Evolutionary conservation across 2,888 invertebrate species (phyloP), one percentile per base, ranked within the genome.

Genomic region (Standfussiana lucernea): DNA sequence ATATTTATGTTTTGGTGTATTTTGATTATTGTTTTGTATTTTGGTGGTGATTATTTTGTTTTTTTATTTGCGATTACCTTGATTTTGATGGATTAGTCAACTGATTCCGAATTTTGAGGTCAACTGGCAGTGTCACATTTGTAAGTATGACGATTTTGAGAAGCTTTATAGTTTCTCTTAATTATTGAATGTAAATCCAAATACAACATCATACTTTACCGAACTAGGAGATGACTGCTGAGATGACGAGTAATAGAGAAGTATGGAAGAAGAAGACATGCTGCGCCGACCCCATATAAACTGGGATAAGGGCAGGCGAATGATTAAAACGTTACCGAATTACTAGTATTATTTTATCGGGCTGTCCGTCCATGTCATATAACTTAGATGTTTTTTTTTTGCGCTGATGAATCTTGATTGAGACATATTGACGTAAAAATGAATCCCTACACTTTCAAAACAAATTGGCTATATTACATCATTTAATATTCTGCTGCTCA

Each of bases 41-140:
- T 45, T 59, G 8, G 32, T 37, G 24, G 2, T n/a, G 40, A 28
- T 50, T 32, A 21, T 50, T 45, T 37, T 2, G 35, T n/a, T 42
- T 83, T 45, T 21, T 0, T 15, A 0, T 15, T 5, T 1, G 28
- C 8, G 66, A 83, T 68, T 13, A 42, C 0, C 1, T 6, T 42
- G 75, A 81, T 79, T 59, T 75, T 81, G 28, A 0, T 1, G n/a
- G 59, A 79, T 79, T 65, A 28, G 13, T 18, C 18, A 59, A 47
- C 0, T 56, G 21, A 0, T 50, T 21, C 28, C 28, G 5, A 18
- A n/a, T 47, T 59, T 47, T 0, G 1, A 28, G 0, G 3, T 24
- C 7, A 21, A 3, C 7, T 13, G 5, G 4, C 6, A 28, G 0
- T 18, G 11, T 37, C 24, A 59, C 1, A 8, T 45, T 42, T 13